These are phyloP conservation scores for Tortrix viridana DNA, from an alignment of 2,888 invertebrate species.

Conservation along the genomic window DNA sequence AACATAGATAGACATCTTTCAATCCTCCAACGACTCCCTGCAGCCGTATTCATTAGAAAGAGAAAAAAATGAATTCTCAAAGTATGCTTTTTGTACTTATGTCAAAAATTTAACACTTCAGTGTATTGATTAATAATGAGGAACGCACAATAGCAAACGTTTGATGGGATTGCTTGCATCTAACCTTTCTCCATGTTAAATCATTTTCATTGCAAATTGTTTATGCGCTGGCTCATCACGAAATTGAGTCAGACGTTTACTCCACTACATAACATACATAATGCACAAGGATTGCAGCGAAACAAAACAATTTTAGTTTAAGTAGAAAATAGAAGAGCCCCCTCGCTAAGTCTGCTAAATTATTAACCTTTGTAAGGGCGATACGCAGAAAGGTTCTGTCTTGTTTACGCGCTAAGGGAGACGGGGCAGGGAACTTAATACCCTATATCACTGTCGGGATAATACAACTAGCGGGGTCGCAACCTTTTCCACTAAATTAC, in stretches of 20 bases:
- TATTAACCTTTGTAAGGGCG: conserved; percentile 80
- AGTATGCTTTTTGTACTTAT: too few species aligned
- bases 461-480: conserved; percentile 81
- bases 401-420: conserved; percentile 83
- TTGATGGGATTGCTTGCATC: too few species aligned
- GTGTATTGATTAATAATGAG: too few species aligned
- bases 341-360: conserved; percentile 79
- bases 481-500: conserved; percentile 84
- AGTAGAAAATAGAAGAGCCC: conserved; percentile 69
- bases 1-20: too few species aligned
- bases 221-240: neutral
- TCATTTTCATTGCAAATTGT: neutral
- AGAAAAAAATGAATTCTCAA: too few species aligned
- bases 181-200: too few species aligned
- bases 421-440: conserved; percentile 80
- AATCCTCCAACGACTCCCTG: too few species aligned
- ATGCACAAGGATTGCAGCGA: conserved; percentile 61
- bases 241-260: conserved; percentile 48
- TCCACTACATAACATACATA: conserved; percentile 52
- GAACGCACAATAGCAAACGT: too few species aligned
- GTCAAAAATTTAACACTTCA: too few species aligned
- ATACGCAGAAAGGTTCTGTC: conserved; percentile 81
- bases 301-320: conserved; percentile 74
- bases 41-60: too few species aligned
- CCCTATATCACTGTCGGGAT: conserved; percentile 83